Evolutionary conservation across 30 jellyfish, hydroid and myxozoan species (phyloP).

Genomic region (Cassiopea andromeda): DNA sequence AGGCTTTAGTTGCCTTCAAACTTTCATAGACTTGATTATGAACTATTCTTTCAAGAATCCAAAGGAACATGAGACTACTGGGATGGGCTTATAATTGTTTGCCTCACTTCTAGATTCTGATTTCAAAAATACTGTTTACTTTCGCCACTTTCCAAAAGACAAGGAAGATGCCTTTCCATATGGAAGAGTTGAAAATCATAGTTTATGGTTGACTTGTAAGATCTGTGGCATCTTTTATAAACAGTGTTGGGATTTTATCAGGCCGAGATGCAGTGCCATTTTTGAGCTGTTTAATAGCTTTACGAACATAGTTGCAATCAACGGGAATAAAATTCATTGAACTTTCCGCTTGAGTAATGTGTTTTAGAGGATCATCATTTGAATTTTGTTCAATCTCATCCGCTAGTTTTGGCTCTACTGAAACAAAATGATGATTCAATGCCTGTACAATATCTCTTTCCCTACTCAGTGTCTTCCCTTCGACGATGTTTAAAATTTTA

Average conservation of each 20-base stretch:
- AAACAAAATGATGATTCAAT: slow-evolving; percentile 1
- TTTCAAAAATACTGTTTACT: slow-evolving; percentile 17
- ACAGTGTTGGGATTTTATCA: neutral
- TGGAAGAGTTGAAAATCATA: slow-evolving; percentile 26
- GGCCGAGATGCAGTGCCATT: neutral
- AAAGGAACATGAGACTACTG: slow-evolving; percentile 25
- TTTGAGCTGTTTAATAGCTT: neutral
- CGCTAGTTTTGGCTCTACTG: neutral
- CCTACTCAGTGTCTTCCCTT: neutral
- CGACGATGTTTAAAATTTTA: no score
- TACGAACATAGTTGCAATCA: neutral
- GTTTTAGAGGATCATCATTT: neutral
- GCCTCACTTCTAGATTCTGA: slow-evolving; percentile 20
- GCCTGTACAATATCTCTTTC: neutral
- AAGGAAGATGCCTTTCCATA: slow-evolving; percentile 20
- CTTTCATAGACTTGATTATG: slow-evolving; percentile 27
- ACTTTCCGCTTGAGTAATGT: neutral
- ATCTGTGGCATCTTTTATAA: slow-evolving; percentile 12
- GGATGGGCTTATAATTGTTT: slow-evolving; percentile 30
- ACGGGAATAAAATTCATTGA: neutral
- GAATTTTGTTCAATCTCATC: neutral
- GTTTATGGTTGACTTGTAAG: neutral
- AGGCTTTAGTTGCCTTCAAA: neutral
- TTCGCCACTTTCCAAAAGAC: slow-evolving; percentile 22
- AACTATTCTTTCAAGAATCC: neutral